Base-by-base conservation (phyloP, 2,888 invertebrate species). In the Schizotus pectinicornis region DNA sequence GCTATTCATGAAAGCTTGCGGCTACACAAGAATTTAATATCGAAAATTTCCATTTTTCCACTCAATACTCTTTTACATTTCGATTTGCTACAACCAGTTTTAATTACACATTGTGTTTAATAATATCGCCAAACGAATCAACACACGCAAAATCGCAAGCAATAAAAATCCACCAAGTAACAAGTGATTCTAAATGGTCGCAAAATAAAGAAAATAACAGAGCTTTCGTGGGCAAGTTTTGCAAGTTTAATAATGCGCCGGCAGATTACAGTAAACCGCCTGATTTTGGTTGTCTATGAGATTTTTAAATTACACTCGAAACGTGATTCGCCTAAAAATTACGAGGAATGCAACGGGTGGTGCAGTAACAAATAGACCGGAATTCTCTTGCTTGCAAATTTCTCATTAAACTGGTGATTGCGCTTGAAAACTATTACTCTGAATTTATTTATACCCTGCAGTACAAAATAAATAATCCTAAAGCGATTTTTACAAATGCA, bases 1-100 rank as follows among this genome's bases (percentile, higher is more conserved):
- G 36, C 50, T 59, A 59, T 55, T 49, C 45, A 59, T 55, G 50
- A 50, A 12, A 9, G 46, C 46, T 43, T 38, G 51, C 30, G 42
- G 54, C 34, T 7, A 46, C 36, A 33, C 46, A 50, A 54, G 55
- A 56, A 59, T 59, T 56, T 56, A 56, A 56, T 56, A 59, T 56
- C 31, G 56, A 42, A 55, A 59, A 55, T 39, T 53, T 55, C 46
- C 59, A 50, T 9, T 37, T 55, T 36, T 42, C 22, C 22, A 22
- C 22, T 22, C 22, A 22, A 22, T 22, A 22, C 22, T 22, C 22
- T 22, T 22, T 22, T 22, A 22, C 22, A 5, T 3, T 22, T 22
- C 22, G 22, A 22, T 22, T 33, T 22, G 22, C 5, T 22, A 5
- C 22, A 2, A 22, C 22, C 22, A 22, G 2, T 22, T 22, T 22